Evolutionary conservation across 2,888 invertebrate genomes (phyloP).

Genomic region (Acanthosepion lycidas): DNA sequence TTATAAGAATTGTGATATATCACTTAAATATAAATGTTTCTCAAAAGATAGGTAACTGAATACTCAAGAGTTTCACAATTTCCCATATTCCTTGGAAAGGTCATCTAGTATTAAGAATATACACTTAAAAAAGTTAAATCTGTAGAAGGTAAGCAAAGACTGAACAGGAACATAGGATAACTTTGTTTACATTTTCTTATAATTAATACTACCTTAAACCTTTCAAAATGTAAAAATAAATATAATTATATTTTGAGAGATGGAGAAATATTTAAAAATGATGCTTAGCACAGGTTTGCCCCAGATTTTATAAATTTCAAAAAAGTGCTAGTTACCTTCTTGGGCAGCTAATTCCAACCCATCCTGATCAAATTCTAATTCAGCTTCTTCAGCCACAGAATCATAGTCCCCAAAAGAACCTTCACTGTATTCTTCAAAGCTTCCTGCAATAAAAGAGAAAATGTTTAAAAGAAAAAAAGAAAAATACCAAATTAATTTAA

Average conservation of each 20-base stretch:
- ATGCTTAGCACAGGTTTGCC: not conserved
- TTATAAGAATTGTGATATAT: not conserved
- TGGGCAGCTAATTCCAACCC: conserved; percentile 78
- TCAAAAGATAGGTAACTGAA: too few relatives aligned
- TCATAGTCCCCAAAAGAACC: conserved; percentile 35
- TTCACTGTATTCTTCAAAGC: conserved; percentile 43
- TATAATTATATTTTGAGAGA: too few relatives aligned
- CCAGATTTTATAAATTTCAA: not conserved
- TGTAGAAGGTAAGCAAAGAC: too few relatives aligned
- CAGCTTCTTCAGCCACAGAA: conserved; percentile 83
- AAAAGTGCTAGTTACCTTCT: conserved; percentile 62
- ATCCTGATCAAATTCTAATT: conserved; percentile 96
- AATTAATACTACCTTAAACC: not conserved
- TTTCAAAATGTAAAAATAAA: not conserved
- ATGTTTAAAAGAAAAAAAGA: not conserved
- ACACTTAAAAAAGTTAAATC: too few relatives aligned
- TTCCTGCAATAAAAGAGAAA: not conserved
- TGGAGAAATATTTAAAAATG: not conserved
- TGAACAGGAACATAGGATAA: too few relatives aligned
- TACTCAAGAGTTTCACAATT: too few relatives aligned
- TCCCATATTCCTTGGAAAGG: too few relatives aligned
- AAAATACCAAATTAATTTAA: not conserved
- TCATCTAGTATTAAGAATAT: too few relatives aligned
- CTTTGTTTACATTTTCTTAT: not conserved
- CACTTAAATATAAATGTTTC: too few relatives aligned